A percentile compares a stretch with the other conserved stretches of the same genome.
Evolutionary conservation across 2,797 vertebrate species (phyloP).

Genomic region (Pogoniulus pusillus): DNA sequence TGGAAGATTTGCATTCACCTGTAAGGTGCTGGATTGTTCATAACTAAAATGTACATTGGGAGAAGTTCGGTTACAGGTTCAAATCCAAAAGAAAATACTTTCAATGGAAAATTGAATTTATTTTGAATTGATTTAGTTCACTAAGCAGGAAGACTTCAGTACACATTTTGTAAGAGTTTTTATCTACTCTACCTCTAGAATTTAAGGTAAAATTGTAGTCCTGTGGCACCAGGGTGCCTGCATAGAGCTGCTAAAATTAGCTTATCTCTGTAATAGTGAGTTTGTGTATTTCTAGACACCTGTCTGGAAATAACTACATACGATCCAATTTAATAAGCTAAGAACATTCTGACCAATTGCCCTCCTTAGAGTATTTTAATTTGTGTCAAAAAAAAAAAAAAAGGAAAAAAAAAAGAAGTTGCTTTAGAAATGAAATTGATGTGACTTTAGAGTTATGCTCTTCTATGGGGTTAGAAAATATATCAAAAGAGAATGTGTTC

Average conservation of each 20-base stretch:
- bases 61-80: background rate
- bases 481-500: background rate
- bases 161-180: background rate
- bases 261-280: background rate
- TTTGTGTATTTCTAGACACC: background rate
- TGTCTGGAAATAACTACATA: slow-evolving; percentile 6
- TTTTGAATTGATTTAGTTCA: background rate
- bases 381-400: background rate
- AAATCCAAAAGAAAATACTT: background rate
- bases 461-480: background rate
- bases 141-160: background rate
- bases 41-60: background rate
- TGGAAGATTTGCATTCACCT: background rate
- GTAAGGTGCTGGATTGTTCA: background rate
- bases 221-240: background rate
- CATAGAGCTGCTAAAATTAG: slow-evolving; percentile 23
- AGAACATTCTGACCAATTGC: background rate
- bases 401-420: background rate
- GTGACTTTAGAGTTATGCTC: background rate
- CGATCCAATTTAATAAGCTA: background rate
- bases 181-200: background rate
- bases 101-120: background rate
- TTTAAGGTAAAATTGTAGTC: slow-evolving; percentile 16
- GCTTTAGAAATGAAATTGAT: background rate
- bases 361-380: background rate